These are phyloP conservation scores for Pelochelys cantorii DNA, from an alignment of 2,797 vertebrate species.

Conservation along the genomic window DNA sequence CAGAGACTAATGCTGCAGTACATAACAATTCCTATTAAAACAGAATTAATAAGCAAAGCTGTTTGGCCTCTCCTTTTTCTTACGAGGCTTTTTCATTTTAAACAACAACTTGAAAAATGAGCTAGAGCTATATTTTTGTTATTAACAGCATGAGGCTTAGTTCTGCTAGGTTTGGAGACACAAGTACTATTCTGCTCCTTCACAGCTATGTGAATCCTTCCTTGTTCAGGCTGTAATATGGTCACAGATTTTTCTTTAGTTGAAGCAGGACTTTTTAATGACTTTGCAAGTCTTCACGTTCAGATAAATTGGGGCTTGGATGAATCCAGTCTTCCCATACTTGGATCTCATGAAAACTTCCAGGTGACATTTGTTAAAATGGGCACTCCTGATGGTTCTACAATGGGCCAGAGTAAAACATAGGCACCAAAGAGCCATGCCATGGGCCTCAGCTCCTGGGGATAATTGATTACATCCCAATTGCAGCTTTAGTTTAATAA, in stretches of 20 bases:
- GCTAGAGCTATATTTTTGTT: conserved; percentile 41
- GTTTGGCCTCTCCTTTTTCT: conserved; percentile 58
- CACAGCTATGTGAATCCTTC: conserved; percentile 27
- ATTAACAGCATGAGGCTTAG: conserved; percentile 44
- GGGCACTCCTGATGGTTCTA: background rate
- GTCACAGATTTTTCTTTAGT: background rate
- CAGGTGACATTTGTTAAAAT: conserved; percentile 14
- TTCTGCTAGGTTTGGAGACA: conserved; percentile 38
- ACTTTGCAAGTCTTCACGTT: background rate
- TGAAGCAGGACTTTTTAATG: background rate
- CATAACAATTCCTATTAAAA: conserved; percentile 71
- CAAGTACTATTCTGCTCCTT: conserved; percentile 19
- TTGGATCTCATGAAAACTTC: background rate
- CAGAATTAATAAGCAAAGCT: conserved; percentile 67
- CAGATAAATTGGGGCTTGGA: conserved; percentile 15
- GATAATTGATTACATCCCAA: conserved; percentile 7
- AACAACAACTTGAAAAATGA: conserved; percentile 41
- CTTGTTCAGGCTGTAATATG: background rate
- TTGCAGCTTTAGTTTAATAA: conserved; percentile 28
- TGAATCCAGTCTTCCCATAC: background rate
- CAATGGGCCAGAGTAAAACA: background rate
- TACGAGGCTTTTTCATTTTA: conserved; percentile 50
- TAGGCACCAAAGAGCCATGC: background rate
- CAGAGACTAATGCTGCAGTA: conserved; percentile 56
- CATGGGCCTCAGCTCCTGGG: background rate